phyloP scores from a whole-genome alignment of 2,113 vertebrate species.

The Panthera uncia region DNA sequence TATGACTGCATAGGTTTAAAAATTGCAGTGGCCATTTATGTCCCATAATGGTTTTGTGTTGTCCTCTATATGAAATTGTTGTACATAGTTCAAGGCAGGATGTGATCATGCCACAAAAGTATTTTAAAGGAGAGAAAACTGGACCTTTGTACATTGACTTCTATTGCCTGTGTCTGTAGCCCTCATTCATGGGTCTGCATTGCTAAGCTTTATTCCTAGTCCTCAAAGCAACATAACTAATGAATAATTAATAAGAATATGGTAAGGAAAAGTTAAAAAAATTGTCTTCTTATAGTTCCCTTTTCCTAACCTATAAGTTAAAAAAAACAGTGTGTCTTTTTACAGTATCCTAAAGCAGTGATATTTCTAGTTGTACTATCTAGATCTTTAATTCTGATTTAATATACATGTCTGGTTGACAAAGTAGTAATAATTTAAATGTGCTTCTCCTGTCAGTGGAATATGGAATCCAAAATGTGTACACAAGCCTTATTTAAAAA shows the following conservation, averaged over 20 bases:
- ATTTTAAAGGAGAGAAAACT: neutral
- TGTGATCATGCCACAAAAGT: neutral
- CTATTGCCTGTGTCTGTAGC: neutral
- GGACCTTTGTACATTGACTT: neutral
- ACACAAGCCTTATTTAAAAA: neutral
- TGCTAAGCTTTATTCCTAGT: neutral
- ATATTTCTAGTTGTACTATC: neutral
- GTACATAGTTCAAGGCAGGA: neutral
- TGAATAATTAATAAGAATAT: neutral
- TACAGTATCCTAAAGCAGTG: neutral
- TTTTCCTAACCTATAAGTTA: neutral
- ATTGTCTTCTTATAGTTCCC: neutral
- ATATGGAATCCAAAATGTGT: conserved; percentile 21
- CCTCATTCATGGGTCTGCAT: neutral
- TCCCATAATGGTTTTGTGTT: neutral
- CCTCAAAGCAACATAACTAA: neutral
- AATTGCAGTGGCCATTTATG: neutral
- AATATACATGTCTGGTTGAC: neutral
- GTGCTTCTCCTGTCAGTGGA: neutral
- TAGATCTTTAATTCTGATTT: neutral
- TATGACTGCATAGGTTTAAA: neutral
- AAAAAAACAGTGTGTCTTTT: neutral
- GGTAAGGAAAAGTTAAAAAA: neutral
- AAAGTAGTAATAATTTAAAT: neutral
- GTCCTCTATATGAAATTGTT: neutral